Evolutionary conservation across 1,140 invertebrate genomes (phyloP).

Genomic region (Calliopsis andreniformis): DNA sequence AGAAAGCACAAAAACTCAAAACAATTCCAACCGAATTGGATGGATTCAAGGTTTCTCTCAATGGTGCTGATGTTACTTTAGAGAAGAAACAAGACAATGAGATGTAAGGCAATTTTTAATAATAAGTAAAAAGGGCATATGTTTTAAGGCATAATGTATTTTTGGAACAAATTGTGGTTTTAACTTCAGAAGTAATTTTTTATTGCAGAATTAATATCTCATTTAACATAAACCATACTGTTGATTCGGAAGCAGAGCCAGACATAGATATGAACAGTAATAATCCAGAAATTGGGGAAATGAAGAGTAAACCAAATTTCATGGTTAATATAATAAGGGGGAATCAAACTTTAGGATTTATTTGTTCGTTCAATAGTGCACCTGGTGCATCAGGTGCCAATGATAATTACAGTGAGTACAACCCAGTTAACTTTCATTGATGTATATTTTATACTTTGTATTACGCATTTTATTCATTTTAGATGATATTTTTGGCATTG

Average conservation of each 20-base stretch:
- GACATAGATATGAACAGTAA: slow-evolving; percentile 85
- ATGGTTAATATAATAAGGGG: slow-evolving; percentile 90
- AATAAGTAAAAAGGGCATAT: not conserved
- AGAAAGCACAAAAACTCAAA: slow-evolving; percentile 89
- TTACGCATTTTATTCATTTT: slow-evolving; percentile 66
- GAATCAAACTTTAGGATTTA: slow-evolving; percentile 89
- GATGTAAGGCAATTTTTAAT: slow-evolving; percentile 83
- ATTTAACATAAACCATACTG: slow-evolving; percentile 95
- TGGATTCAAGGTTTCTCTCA: slow-evolving; percentile 88
- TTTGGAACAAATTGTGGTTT: not conserved
- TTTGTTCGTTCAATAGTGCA: slow-evolving; percentile 89
- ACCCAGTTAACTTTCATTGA: not conserved
- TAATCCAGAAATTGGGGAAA: slow-evolving; percentile 88
- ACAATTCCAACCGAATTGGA: slow-evolving; percentile 89
- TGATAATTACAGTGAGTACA: slow-evolving; percentile 87
- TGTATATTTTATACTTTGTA: slow-evolving; percentile 28
- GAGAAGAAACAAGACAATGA: slow-evolving; percentile 87
- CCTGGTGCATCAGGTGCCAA: slow-evolving; percentile 84
- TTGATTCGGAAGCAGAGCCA: slow-evolving; percentile 88
- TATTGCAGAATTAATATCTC: slow-evolving; percentile 86
- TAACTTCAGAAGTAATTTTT: not conserved
- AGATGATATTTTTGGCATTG: slow-evolving; percentile 93
- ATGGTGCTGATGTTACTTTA: slow-evolving; percentile 90
- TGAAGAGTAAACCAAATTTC: slow-evolving; percentile 94
- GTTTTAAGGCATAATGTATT: not conserved